Base-by-base conservation (phyloP, 2,888 invertebrate species). In the Kuschelorhynchus macadamiae region DNA sequence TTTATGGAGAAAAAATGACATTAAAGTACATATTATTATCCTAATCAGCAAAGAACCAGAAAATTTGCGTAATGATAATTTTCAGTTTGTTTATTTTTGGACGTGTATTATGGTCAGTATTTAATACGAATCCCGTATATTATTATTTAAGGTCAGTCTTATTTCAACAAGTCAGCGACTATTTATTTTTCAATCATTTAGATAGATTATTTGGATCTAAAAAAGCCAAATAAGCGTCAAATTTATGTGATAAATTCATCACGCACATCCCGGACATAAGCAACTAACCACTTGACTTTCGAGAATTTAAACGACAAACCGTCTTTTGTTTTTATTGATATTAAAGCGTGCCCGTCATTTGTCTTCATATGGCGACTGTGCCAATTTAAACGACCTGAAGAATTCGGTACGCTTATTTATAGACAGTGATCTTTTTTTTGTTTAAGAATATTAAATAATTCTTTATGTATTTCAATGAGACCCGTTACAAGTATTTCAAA, bases 241-340 rank as follows among this genome's bases (percentile, higher is more conserved):
- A 67, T 72, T 57, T 60, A 68, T 62, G 71, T 67, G 69, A 74
- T 71, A 79, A 79, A 79, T 80, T 81, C 79, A 81, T 82, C 81
- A 78, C 78, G 77, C 67, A 81, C 82, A 81, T 82, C 82, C 82
- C 81, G 82, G 82, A 82, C 81, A 79, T 77, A 75, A 74, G 69
- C 77, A 81, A 80, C 79, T 81, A 81, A 66, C 66, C 66, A 66
- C 66, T 66, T 66, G 66, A 55, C 53, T 53, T 59, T 14, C 42
- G 52, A n/a, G 59, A 59, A 65, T 65, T 65, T 65, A 59, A 65
- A 65, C 44, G 36, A 42, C 33, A 16, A 33, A 11, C 50, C 46
- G 36, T 65, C 60, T 60, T 60, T 60, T 66, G 59, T 66, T 60
- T 52, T 66, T 66, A 60, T 66, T 66, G 53, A 60, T 60, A 60